These are phyloP conservation scores for Phenganax stokvisi DNA, from an alignment of 92 coral and sea anemone species.

Conservation along the genomic window DNA sequence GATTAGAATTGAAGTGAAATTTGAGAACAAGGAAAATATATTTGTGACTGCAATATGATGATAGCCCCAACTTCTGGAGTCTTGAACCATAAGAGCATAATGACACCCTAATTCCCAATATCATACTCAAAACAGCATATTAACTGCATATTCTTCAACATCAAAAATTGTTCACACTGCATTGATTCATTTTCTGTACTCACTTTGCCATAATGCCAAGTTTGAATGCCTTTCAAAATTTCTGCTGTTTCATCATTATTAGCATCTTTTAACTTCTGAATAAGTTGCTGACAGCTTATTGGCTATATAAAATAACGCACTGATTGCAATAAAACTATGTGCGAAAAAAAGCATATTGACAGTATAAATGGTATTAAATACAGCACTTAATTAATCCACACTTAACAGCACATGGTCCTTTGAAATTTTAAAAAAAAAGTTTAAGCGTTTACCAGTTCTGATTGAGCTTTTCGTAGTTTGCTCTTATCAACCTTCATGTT, in stretches of 20 bases:
- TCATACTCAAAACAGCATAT: too few species aligned
- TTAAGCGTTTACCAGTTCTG: constrained; percentile 69
- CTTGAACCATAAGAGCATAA: too few species aligned
- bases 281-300: constrained; percentile 79
- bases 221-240: constrained; percentile 77
- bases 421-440: constrained; percentile 1
- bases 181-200: neutral
- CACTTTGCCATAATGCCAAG: constrained; percentile 99
- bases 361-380: neutral
- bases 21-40: too few species aligned
- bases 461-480: constrained; percentile 91
- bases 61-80: too few species aligned
- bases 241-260: constrained; percentile 62
- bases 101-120: too few species aligned
- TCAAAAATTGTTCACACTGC: neutral
- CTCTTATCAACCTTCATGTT: constrained; percentile 95
- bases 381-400: neutral
- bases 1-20: too few species aligned
- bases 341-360: neutral
- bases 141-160: neutral
- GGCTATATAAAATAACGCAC: constrained; percentile 54
- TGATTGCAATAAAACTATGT: neutral
- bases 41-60: too few species aligned
- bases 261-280: constrained; percentile 78
- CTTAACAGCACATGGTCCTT: constrained; percentile 25